Conservation (phyloP, 2,797 vertebrate species). For the Propithecus deckenii region DNA sequence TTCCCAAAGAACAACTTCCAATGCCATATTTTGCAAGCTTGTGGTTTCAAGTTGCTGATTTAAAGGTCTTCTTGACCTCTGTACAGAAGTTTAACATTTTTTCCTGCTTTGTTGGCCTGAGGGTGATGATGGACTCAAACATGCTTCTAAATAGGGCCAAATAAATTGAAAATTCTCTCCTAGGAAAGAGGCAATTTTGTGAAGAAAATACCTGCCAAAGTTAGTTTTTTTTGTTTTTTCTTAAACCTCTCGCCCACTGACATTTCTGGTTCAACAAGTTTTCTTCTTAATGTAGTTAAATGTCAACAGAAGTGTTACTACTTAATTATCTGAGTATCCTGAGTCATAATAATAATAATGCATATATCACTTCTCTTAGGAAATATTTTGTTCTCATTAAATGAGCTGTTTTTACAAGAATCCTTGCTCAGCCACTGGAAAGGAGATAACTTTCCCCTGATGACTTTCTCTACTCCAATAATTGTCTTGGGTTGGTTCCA, state of each 20-base stretch:
- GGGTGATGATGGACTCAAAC: constrained; percentile 61
- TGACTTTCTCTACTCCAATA: background rate
- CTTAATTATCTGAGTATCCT: constrained; percentile 40
- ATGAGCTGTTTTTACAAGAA: constrained; percentile 39
- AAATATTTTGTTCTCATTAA: constrained; percentile 29
- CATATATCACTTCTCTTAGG: background rate
- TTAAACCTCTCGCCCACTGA: constrained; percentile 43
- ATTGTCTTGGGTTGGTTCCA: background rate
- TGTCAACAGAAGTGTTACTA: constrained; percentile 33
- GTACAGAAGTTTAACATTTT: constrained; percentile 80
- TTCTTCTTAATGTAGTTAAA: constrained; percentile 53
- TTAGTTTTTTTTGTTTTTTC: constrained; percentile 35
- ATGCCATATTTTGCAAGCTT: constrained; percentile 63
- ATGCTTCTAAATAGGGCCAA: constrained; percentile 59
- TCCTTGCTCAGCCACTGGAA: background rate
- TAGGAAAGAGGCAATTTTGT: constrained; percentile 25
- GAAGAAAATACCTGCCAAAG: constrained; percentile 46
- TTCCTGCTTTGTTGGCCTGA: constrained; percentile 66
- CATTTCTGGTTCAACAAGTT: constrained; percentile 73
- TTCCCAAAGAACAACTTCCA: constrained; percentile 79
- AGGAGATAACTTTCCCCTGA: background rate
- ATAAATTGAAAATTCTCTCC: constrained; percentile 48
- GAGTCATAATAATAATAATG: constrained; percentile 56
- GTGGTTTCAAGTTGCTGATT: constrained; percentile 81
- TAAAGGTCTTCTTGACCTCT: constrained; percentile 82